Evolutionary conservation across 2,113 vertebrate genomes (phyloP), one percentile per base, ranked within the genome.

Genomic region (Otocyon megalotis): DNA sequence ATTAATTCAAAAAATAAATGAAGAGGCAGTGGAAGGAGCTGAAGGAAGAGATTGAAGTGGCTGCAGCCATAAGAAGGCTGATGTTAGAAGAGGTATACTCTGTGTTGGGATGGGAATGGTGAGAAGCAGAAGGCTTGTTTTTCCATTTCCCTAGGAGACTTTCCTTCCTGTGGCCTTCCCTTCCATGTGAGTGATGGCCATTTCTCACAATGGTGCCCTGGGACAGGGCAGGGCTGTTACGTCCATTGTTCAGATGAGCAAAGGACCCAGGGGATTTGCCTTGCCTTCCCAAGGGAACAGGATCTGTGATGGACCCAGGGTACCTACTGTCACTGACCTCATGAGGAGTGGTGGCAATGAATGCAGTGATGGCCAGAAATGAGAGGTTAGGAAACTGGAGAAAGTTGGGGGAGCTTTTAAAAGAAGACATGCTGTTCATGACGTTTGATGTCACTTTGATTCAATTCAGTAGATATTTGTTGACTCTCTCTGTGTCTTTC

Each of bases 401-500:
- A 35, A 87, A 84, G n/a, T 81, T 22, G 62, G 50, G 56, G 37
- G 60, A 86, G n/a, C 48, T 26, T 63, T 4, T 12, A 11, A 80
- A 82, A 79, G 89, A 63, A 60, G 20, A 4, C 22, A 1, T 8
- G 12, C 48, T 48, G 12, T 60, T 74, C 2, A 0, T 37, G 35
- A 32, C 71, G 3, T 80, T 92, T 50, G 76, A n/a, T 37, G 2
- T 32, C 71, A 26, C 0, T 65, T 79, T 79, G 79, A n/a, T 77
- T 76, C 24, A 20, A 13, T 91, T 85, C 19, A 7, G 0, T 7
- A 54, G 86, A 26, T 14, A 37, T 32, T 20, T 26, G 20, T n/a
- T 79, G 67, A 79, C 22, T 32, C 53, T 67, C 43, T 28, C 37
- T 30, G 16, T 89, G 56, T 94, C 95, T 88, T 95, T 96, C 43